Evolutionary conservation across 2,113 vertebrate species (phyloP).

Genomic region (Ranitomeya variabilis): DNA sequence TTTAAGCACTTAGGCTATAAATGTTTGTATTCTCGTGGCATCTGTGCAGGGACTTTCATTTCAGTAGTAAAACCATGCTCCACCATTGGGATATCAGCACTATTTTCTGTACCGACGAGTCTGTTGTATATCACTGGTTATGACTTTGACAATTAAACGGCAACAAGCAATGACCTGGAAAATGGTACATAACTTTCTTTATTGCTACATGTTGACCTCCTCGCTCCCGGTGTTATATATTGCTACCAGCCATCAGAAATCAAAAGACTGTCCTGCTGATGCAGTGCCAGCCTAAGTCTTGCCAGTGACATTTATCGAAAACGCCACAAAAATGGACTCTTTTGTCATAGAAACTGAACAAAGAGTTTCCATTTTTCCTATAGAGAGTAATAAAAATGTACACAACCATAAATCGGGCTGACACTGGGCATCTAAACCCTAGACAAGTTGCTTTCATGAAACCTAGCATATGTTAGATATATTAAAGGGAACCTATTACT

Average conservation of each 20-base stretch:
- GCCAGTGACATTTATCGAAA: constrained; percentile 11
- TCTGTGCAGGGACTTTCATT: not conserved
- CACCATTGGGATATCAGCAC: not conserved
- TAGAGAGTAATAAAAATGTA: constrained; percentile 13
- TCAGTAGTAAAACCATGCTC: not conserved
- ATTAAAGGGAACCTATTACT: not conserved
- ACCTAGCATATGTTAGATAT: not conserved
- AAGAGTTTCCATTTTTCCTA: not conserved
- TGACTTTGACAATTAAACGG: constrained; percentile 34
- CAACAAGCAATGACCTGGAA: constrained; percentile 33
- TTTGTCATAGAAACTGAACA: not conserved
- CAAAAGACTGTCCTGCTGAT: not conserved
- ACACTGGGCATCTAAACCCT: not conserved
- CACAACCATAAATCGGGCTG: not conserved
- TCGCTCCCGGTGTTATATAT: not conserved
- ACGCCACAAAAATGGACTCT: not conserved
- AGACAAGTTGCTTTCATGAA: not conserved
- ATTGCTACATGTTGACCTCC: constrained; percentile 24
- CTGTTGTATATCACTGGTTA: constrained; percentile 25
- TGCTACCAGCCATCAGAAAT: constrained; percentile 16
- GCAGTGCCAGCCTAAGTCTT: not conserved
- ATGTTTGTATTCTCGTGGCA: not conserved
- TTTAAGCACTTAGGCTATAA: not conserved
- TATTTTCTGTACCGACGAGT: constrained; percentile 18
- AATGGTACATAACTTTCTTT: constrained; percentile 34